A percentile compares a stretch with the other conserved stretches of the same genome.
These are phyloP conservation scores for Ambastaia sidthimunki DNA, from an alignment of 2,797 vertebrate species.

Conservation along the genomic window DNA sequence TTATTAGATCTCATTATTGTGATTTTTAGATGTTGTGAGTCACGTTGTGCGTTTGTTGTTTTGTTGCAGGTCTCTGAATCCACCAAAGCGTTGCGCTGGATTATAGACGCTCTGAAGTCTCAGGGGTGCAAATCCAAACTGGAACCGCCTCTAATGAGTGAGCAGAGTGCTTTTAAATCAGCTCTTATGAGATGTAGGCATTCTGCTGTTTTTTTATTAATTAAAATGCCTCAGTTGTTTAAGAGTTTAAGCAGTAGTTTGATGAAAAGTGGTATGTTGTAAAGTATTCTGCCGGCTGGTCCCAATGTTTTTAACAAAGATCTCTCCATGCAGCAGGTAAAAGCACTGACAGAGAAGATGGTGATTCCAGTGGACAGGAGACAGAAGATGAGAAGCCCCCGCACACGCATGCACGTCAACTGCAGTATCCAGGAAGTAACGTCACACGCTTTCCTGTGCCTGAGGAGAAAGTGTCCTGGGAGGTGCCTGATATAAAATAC, in stretches of 20 bases:
- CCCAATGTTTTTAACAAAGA: not conserved
- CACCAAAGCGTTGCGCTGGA: slow-evolving; percentile 83
- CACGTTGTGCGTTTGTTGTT: slow-evolving; percentile 1
- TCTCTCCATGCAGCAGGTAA: slow-evolving; percentile 31
- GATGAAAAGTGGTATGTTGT: too few relatives aligned
- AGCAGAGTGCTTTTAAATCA: slow-evolving; percentile 53
- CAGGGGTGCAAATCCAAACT: slow-evolving; percentile 72
- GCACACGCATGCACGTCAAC: slow-evolving; percentile 83
- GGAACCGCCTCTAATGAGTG: slow-evolving; percentile 74
- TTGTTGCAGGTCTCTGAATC: slow-evolving; percentile 79
- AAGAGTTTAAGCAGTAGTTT: too few relatives aligned
- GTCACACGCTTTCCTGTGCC: slow-evolving; percentile 88
- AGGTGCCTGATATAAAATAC: slow-evolving; percentile 75
- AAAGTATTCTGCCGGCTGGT: not conserved
- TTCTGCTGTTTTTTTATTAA: too few relatives aligned
- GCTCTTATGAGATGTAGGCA: not conserved
- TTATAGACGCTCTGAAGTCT: slow-evolving; percentile 81
- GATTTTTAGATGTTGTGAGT: not conserved
- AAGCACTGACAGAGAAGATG: slow-evolving; percentile 43
- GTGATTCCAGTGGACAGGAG: slow-evolving; percentile 56
- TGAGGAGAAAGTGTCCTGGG: slow-evolving; percentile 94
- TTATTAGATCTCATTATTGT: not conserved
- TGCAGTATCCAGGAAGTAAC: slow-evolving; percentile 80
- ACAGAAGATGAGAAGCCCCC: slow-evolving; percentile 54
- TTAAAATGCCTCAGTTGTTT: too few relatives aligned